These are phyloP conservation scores for Arrhamphus sclerolepis DNA, from an alignment of 2,797 vertebrate species.

Conservation along the genomic window DNA sequence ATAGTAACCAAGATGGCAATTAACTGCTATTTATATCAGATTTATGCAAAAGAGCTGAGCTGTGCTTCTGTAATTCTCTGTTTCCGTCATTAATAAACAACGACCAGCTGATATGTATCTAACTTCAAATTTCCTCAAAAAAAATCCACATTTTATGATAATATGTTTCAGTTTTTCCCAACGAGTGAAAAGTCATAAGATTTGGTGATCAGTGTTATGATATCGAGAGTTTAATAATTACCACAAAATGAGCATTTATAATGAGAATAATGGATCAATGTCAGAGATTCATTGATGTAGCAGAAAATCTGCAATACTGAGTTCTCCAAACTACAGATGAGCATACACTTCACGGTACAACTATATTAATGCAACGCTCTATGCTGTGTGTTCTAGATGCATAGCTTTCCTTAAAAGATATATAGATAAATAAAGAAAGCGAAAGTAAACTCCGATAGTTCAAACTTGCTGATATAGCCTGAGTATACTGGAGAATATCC, in stretches of 20 bases:
- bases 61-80: not conserved
- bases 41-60: not conserved
- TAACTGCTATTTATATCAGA: not conserved
- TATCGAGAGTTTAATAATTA: not conserved
- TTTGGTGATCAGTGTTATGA: not conserved
- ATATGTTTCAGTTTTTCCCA: not conserved
- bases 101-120: slow-evolving; percentile 3
- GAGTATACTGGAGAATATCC: slow-evolving; percentile 8
- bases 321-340: too few species aligned
- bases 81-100: not conserved
- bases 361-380: slow-evolving; percentile 17
- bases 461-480: slow-evolving; percentile 12
- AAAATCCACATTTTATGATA: not conserved
- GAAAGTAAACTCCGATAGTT: slow-evolving; percentile 26
- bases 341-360: too few species aligned
- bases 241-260: not conserved
- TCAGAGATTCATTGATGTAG: not conserved
- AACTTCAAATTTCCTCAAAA: not conserved
- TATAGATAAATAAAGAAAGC: not conserved
- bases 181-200: not conserved
- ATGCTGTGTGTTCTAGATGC: not conserved
- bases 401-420: not conserved
- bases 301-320: not conserved
- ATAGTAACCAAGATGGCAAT: not conserved
- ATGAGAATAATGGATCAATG: not conserved